phyloP scores from a whole-genome alignment of 2,797 vertebrate genomes.

The Gallinago stenura region DNA sequence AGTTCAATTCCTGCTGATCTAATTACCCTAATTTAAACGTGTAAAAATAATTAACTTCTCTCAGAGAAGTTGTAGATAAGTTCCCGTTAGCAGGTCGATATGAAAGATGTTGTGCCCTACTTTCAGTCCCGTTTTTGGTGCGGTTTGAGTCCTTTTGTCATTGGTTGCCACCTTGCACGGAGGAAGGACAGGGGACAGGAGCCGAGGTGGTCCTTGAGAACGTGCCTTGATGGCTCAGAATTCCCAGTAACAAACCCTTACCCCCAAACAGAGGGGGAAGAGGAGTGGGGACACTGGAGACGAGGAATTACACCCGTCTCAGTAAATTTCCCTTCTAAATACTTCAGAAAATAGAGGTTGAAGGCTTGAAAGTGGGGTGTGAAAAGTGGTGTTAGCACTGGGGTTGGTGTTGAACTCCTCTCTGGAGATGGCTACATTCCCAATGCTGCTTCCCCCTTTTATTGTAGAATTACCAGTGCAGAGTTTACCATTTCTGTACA shows the following conservation, averaged over 20 bases:
- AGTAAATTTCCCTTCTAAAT: too few species aligned
- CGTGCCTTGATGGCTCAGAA: accelerated
- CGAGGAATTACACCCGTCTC: neutral
- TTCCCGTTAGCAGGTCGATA: neutral
- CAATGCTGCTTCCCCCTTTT: neutral
- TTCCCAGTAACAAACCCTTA: accelerated
- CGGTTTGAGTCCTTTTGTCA: neutral
- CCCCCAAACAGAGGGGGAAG: accelerated
- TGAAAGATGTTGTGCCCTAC: constrained; percentile 28
- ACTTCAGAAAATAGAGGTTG: too few species aligned
- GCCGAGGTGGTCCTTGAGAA: neutral
- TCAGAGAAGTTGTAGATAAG: neutral
- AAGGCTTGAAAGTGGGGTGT: too few species aligned
- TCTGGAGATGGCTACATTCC: neutral
- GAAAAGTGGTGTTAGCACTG: accelerated
- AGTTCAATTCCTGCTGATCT: constrained; percentile 58
- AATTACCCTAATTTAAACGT: constrained; percentile 68
- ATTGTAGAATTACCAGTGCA: neutral
- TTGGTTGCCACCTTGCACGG: neutral
- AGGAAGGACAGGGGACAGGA: neutral
- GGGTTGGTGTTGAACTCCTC: neutral
- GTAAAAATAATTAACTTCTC: constrained; percentile 63
- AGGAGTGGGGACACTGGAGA: accelerated
- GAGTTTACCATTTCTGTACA: neutral
- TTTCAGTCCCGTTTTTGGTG: neutral